Evolutionary conservation across 2,888 invertebrate species (phyloP).

Genomic region (Sicus ferrugineus): DNA sequence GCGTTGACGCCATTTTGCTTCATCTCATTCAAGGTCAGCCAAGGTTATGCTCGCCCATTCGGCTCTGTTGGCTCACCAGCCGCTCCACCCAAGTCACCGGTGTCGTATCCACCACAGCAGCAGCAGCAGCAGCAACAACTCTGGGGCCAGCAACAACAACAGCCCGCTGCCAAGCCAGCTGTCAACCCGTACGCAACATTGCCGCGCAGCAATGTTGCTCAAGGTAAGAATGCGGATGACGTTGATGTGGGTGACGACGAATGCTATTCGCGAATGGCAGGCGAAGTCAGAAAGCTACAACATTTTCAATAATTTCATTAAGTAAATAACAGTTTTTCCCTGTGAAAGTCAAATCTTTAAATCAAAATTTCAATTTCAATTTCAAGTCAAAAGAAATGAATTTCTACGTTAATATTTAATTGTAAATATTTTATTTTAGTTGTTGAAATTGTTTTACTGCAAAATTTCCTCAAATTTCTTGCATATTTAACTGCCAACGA

Average conservation of each 20-base stretch:
- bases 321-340: too few relatives aligned
- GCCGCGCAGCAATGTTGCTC: slow-evolving; percentile 59
- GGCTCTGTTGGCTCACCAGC: slow-evolving; percentile 52
- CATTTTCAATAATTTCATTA: neutral
- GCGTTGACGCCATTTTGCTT: neutral
- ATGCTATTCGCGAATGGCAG: slow-evolving; percentile 55
- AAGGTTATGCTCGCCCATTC: slow-evolving; percentile 62
- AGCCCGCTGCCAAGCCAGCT: slow-evolving; percentile 48
- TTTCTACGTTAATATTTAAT: too few relatives aligned
- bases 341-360: too few relatives aligned
- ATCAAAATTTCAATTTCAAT: too few relatives aligned
- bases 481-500: neutral
- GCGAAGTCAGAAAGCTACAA: neutral
- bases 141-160: slow-evolving; percentile 47
- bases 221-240: slow-evolving; percentile 57
- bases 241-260: slow-evolving; percentile 44
- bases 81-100: slow-evolving; percentile 60
- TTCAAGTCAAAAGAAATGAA: too few relatives aligned
- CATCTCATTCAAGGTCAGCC: slow-evolving; percentile 56
- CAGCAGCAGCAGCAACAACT: too few relatives aligned
- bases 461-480: neutral
- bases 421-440: too few relatives aligned
- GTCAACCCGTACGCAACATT: slow-evolving; percentile 62
- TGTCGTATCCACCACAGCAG: slow-evolving; percentile 59
- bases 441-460: too few relatives aligned